These are phyloP conservation scores for Mugil cephalus DNA, from an alignment of 2,113 vertebrate genomes.

Conservation along the genomic window DNA sequence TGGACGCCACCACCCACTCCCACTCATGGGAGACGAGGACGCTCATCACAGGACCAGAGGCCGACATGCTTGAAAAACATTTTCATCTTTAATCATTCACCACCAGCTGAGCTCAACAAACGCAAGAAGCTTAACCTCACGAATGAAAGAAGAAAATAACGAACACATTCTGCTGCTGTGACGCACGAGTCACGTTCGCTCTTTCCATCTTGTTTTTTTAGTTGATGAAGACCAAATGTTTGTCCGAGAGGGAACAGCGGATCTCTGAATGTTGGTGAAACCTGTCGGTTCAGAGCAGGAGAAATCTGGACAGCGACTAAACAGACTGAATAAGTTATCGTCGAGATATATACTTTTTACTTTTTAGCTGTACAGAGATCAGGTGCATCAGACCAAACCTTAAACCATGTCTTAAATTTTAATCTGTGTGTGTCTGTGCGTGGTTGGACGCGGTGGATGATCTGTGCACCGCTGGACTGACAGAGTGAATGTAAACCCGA, in stretches of 20 bases:
- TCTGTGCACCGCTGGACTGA: conserved; percentile 39
- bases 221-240: conserved; percentile 10
- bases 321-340: not conserved
- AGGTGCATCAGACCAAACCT: conserved; percentile 38
- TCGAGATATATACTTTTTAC: not conserved
- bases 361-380: conserved; percentile 32
- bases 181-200: conserved; percentile 10
- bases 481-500: conserved; percentile 65
- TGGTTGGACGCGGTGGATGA: not conserved
- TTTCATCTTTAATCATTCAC: conserved; percentile 3
- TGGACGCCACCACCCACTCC: not conserved
- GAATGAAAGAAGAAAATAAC: conserved; percentile 9
- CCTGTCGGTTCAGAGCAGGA: conserved; percentile 4
- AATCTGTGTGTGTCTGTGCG: conserved; percentile 10
- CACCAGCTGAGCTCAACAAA: conserved; percentile 31
- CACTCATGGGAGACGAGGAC: not conserved
- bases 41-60: not conserved
- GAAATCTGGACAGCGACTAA: not conserved
- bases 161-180: conserved; percentile 5
- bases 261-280: not conserved
- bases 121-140: not conserved
- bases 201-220: not conserved
- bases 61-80: conserved; percentile 9
- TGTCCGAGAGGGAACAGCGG: not conserved
- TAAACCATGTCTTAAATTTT: conserved; percentile 12